A percentile compares a stretch with the other conserved stretches of the same genome.
Conservation (phyloP, 2,113 vertebrate species). For the Hyla sarda region DNA sequence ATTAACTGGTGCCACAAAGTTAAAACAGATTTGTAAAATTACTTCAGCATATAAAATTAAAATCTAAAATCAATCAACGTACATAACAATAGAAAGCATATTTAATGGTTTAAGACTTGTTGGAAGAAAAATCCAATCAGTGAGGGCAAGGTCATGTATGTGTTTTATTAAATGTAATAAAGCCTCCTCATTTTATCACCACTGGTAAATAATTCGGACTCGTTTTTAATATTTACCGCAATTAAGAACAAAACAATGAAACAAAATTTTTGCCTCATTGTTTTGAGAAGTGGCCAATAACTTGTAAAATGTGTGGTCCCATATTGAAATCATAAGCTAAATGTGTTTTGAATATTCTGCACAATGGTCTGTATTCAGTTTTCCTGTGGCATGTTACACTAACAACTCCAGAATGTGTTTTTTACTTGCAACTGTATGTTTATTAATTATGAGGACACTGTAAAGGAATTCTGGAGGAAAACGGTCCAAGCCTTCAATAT, state of each 20-base stretch:
- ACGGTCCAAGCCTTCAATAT: not conserved
- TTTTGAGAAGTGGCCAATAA: constrained; percentile 14
- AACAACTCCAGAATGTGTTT: not conserved
- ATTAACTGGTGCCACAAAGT: no score
- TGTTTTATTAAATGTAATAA: not conserved
- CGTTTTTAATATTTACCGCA: not conserved
- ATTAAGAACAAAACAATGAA: not conserved
- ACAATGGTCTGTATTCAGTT: constrained; percentile 24
- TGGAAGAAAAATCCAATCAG: not conserved
- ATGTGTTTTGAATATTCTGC: constrained; percentile 30
- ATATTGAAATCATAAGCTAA: constrained; percentile 25
- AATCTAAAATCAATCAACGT: not conserved
- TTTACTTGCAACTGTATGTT: constrained; percentile 11
- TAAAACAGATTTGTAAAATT: no score
- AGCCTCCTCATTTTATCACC: not conserved
- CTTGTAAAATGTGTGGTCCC: constrained; percentile 24
- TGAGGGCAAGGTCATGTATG: not conserved
- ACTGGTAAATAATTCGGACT: not conserved
- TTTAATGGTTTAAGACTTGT: not conserved
- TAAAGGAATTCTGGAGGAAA: not conserved
- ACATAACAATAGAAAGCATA: not conserved
- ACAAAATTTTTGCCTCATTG: constrained; percentile 20
- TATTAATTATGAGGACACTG: no score
- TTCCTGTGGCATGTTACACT: not conserved
- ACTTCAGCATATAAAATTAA: not conserved